Evolutionary conservation across 1,140 invertebrate species (phyloP), one percentile per base, ranked within the genome.

Genomic region (Arctopsyche grandis): DNA sequence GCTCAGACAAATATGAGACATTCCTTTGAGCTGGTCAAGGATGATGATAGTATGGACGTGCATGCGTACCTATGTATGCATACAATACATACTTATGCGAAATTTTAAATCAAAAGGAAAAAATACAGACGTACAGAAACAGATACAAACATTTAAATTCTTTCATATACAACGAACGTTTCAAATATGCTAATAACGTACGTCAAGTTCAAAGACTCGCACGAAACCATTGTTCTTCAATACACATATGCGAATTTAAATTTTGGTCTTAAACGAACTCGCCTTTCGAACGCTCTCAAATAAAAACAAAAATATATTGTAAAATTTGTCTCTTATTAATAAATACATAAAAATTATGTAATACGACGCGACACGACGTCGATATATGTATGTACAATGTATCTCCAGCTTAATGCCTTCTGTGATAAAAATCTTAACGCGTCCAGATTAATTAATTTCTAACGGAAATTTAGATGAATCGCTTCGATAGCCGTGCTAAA

Each of bases 401-500:
- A 52, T 14, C 10, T 14, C 48, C 3, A 4, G 9, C 1, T 19
- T 66, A 66, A 66, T 66, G 63, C 14, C 26, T 66, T 66, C 7
- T 29, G 48, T 10, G 69, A 71, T 71, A 71, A 46, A 29, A 48
- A 71, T 71, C 69, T 22, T 46, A 16, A 44, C 14, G 38, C n/a
- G 44, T 46, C 14, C n/a, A 46, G 9, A 44, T 71, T 46, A 71
- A 71, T 71, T 71, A 71, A 71, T 71, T 46, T 71, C 14, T 71
- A 71, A 71, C 69, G 69, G 69, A 71, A 46, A 71, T 71, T 46
- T 19, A 48, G 69, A 71, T 48, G 69, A 71, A 46, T 46, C 69
- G 63, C n/a, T 26, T 66, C 24, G 63, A 66, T 66, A 14, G 63
- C 14, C 24, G 24, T n/a, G 24, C 19, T 29, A 66, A 66, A 26